Evolutionary conservation across 2,113 vertebrate species (phyloP).

Genomic region (Amphiprion ocellaris): DNA sequence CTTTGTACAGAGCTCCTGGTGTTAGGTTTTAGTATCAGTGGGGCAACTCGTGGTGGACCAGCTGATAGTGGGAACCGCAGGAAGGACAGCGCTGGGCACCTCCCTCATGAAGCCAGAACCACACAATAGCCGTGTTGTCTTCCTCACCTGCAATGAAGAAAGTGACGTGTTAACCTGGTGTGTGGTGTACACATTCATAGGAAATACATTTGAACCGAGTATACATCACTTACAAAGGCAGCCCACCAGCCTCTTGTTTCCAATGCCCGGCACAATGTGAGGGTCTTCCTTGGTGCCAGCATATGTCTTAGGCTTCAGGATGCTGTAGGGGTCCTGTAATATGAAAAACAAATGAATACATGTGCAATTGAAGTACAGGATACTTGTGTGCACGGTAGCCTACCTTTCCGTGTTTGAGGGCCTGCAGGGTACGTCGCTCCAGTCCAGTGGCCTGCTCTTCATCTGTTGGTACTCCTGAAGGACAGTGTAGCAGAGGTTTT

Average conservation of each 20-base stretch:
- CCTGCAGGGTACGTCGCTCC: slow-evolving; percentile 81
- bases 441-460: slow-evolving; percentile 88
- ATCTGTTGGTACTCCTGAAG: slow-evolving; percentile 85
- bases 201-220: background rate
- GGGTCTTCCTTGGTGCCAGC: slow-evolving; percentile 83
- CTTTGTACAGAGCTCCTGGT: slow-evolving; percentile 3
- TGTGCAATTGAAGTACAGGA: background rate
- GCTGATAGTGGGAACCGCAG: slow-evolving; percentile 76
- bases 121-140: slow-evolving; percentile 77
- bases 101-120: slow-evolving; percentile 85
- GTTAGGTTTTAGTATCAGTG: slow-evolving; percentile 54
- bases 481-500: background rate
- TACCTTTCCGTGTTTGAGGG: slow-evolving; percentile 83
- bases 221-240: slow-evolving; percentile 77
- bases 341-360: background rate
- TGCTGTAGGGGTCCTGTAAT: slow-evolving; percentile 79
- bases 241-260: slow-evolving; percentile 77
- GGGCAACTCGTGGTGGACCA: slow-evolving; percentile 80
- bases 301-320: slow-evolving; percentile 72
- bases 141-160: slow-evolving; percentile 70
- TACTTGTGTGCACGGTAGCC: background rate
- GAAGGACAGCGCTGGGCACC: slow-evolving; percentile 79
- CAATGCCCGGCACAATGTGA: slow-evolving; percentile 74
- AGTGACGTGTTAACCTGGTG: background rate
- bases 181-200: background rate